These are phyloP conservation scores for Leptobrachium leishanense DNA, from an alignment of 2,113 vertebrate species.

Conservation along the genomic window DNA sequence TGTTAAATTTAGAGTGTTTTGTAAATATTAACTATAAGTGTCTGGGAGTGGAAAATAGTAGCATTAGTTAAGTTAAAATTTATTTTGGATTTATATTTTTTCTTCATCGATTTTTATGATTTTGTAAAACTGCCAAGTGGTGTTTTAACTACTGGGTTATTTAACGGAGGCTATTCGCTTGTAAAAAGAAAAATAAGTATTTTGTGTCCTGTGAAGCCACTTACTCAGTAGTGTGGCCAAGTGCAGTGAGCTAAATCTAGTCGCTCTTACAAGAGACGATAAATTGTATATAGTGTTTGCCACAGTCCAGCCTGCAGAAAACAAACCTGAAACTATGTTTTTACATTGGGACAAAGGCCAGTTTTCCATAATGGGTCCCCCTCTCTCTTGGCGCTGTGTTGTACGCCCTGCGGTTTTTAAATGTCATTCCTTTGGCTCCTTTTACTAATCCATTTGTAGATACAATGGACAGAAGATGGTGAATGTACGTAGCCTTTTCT, in stretches of 20 bases:
- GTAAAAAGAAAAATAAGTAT: conserved; percentile 7
- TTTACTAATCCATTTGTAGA: too few species aligned
- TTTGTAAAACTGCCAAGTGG: not conserved
- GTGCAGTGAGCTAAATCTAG: not conserved
- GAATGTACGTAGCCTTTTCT: too few species aligned
- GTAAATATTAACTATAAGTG: too few species aligned
- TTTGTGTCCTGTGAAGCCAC: not conserved
- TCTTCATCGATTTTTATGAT: not conserved
- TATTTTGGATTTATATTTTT: not conserved
- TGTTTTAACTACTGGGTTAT: conserved; percentile 34
- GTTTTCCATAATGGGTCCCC: not conserved
- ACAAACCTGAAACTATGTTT: not conserved
- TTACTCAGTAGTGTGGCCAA: conserved; percentile 4
- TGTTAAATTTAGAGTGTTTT: too few species aligned
- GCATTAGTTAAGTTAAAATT: not conserved
- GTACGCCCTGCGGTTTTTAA: not conserved
- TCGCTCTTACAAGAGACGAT: conserved; percentile 25
- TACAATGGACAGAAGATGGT: too few species aligned
- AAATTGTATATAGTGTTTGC: conserved; percentile 27
- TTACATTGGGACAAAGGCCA: not conserved
- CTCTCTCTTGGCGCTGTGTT: not conserved
- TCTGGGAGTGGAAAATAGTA: not conserved
- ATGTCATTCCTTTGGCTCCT: too few species aligned
- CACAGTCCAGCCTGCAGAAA: not conserved
- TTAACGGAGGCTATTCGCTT: not conserved